Conservation (phyloP, 2,113 vertebrate species). For the Corythoichthys intestinalis region DNA sequence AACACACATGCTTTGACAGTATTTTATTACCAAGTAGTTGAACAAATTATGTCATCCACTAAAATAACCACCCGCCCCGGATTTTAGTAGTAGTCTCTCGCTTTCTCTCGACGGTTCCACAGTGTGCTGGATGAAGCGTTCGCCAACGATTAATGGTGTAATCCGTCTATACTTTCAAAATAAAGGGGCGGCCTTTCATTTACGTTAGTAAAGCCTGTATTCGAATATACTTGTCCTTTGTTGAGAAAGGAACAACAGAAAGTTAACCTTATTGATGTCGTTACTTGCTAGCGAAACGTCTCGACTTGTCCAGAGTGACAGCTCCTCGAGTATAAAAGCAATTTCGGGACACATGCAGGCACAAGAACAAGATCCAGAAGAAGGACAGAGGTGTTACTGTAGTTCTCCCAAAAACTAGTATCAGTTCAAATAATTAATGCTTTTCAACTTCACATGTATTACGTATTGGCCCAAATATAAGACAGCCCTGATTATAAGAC, state of each 20-base stretch:
- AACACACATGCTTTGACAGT: too few relatives aligned
- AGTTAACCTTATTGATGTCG: too few relatives aligned
- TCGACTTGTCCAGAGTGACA: not conserved
- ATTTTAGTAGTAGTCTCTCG: not conserved
- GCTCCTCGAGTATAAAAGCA: not conserved
- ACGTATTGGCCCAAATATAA: too few relatives aligned
- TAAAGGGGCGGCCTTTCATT: not conserved
- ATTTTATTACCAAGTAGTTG: too few relatives aligned
- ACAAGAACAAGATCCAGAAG: not conserved
- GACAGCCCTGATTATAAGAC: too few relatives aligned
- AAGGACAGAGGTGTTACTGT: constrained; percentile 81
- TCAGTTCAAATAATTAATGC: not conserved
- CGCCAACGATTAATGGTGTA: not conserved
- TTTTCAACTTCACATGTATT: not conserved
- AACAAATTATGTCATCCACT: too few relatives aligned
- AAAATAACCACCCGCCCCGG: too few relatives aligned
- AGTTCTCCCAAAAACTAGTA: not conserved
- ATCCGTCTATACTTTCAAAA: not conserved
- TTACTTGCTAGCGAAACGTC: not conserved
- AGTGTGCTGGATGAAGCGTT: not conserved
- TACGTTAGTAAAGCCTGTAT: not conserved
- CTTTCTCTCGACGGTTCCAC: not conserved
- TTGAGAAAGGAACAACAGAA: not conserved
- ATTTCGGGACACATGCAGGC: not conserved
- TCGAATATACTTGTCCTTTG: not conserved